A percentile compares a stretch with the other conserved stretches of the same genome.
Conservation (phyloP, 30 jellyfish, hydroid and myxozoan genomes). For the Chrysaora quinquecirrha region DNA sequence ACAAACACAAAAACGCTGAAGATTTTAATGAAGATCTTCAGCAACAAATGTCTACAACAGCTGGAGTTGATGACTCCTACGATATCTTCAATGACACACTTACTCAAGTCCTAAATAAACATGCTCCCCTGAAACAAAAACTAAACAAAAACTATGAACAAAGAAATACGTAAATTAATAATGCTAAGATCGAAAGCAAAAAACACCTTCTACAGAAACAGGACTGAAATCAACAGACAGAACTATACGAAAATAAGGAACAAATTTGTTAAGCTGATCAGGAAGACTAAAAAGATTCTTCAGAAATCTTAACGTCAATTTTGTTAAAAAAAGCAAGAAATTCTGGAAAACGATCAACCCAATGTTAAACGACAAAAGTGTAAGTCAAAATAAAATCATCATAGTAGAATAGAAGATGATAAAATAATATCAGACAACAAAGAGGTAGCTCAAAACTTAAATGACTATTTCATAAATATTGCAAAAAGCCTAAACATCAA, state of each 20-base stretch:
- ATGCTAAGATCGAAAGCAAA: neutral
- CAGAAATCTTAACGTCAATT: constrained; percentile 8
- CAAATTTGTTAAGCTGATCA: constrained; percentile 2
- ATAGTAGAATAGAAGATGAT: neutral
- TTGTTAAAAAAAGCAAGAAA: neutral
- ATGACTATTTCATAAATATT: constrained; percentile 12
- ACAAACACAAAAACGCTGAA: neutral
- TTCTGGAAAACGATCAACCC: too few relatives aligned
- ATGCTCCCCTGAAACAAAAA: too few relatives aligned
- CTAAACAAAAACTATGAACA: too few relatives aligned
- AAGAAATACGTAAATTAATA: neutral
- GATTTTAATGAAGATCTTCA: neutral
- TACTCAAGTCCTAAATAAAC: too few relatives aligned
- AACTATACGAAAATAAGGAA: constrained; percentile 1
- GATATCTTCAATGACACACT: too few relatives aligned
- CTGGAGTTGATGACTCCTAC: too few relatives aligned
- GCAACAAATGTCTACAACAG: too few relatives aligned
- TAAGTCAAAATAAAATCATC: neutral
- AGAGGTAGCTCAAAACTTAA: neutral
- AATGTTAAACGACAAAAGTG: too few relatives aligned
- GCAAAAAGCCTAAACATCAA: neutral
- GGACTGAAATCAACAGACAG: neutral
- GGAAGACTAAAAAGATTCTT: constrained; percentile 8
- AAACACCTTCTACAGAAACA: neutral
- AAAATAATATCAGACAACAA: too few relatives aligned